phyloP scores from a whole-genome alignment of 2,797 vertebrate genomes.

The Sylvilagus floridanus region DNA sequence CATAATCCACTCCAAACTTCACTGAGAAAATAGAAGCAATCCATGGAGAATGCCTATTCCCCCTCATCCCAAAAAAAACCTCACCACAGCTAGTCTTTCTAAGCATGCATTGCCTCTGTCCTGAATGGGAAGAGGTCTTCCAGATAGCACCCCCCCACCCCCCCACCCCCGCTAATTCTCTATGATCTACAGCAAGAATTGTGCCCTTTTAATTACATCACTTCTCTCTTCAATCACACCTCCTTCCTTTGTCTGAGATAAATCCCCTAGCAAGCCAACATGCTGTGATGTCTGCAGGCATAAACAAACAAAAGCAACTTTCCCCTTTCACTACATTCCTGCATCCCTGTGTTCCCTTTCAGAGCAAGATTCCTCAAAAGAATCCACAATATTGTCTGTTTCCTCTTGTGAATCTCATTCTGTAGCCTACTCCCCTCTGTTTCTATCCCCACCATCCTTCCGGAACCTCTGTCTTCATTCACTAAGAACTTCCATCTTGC shows the following conservation, averaged over 20 bases:
- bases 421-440: neutral
- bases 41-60: neutral
- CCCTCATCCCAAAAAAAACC: too few relatives aligned
- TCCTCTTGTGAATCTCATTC: neutral
- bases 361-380: neutral
- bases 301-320: neutral
- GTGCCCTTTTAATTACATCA: neutral
- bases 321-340: neutral
- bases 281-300: neutral
- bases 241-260: too few relatives aligned
- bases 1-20: neutral
- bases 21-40: neutral
- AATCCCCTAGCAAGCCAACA: fast-evolving
- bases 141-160: too few relatives aligned
- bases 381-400: neutral
- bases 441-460: neutral
- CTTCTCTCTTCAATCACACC: neutral
- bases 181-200: neutral
- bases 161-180: neutral
- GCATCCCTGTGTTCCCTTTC: neutral
- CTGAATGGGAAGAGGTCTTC: neutral
- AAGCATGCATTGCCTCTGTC: neutral
- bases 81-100: neutral
- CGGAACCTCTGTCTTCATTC: neutral
- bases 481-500: neutral